Conservation (phyloP, 2,888 invertebrate species). For the Lycaena phlaeas region DNA sequence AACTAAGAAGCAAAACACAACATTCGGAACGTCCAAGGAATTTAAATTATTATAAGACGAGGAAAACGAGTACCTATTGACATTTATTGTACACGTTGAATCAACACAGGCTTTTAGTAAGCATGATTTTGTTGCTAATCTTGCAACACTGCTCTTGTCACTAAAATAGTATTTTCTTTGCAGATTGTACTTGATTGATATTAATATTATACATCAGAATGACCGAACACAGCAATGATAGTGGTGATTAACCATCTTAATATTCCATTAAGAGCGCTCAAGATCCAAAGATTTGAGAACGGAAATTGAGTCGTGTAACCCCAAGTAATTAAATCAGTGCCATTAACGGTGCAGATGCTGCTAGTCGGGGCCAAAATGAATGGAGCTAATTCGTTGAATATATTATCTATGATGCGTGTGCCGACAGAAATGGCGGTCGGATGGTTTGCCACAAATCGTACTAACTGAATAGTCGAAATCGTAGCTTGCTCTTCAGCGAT, state of each 20-base stretch:
- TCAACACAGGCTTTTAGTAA: too few species aligned
- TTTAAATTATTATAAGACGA: too few species aligned
- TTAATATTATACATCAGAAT: not conserved
- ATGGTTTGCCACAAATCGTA: constrained; percentile 26
- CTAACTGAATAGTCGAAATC: constrained; percentile 20
- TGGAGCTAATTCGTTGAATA: constrained; percentile 30
- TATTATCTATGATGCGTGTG: constrained; percentile 24
- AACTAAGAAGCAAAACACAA: too few species aligned
- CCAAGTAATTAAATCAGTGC: constrained; percentile 36
- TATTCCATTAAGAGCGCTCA: constrained; percentile 22
- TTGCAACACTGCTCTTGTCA: too few species aligned
- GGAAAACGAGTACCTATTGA: too few species aligned
- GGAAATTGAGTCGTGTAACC: constrained; percentile 31
- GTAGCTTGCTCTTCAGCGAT: constrained; percentile 9
- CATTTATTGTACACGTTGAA: too few species aligned
- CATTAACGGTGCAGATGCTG: constrained; percentile 27
- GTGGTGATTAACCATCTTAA: constrained; percentile 22
- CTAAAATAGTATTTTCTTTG: too few species aligned
- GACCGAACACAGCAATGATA: constrained; percentile 3
- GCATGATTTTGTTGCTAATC: too few species aligned
- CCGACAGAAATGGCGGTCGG: constrained; percentile 18
- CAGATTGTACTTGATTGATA: too few species aligned
- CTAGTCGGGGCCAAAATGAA: constrained; percentile 26
- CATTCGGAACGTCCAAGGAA: too few species aligned
- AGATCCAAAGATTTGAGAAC: constrained; percentile 25